Conservation (phyloP, 2,113 vertebrate genomes). For the Okapia johnstoni region DNA sequence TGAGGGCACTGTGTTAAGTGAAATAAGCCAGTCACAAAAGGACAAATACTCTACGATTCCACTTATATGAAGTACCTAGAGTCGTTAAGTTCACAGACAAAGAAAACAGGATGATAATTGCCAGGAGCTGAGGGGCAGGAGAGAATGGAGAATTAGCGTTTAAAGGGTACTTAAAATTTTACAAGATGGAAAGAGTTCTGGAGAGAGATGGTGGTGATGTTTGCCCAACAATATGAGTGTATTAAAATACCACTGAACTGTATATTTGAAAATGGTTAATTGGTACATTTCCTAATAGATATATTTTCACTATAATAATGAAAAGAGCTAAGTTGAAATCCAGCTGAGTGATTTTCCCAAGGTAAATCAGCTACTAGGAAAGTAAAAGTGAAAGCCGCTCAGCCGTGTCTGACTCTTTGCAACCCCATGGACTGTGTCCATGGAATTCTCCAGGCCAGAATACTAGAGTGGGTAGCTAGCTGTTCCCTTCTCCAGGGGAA, state of each 20-base stretch:
- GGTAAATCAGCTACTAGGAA: background rate
- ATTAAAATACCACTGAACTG: background rate
- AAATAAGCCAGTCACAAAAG: background rate
- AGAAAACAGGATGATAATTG: background rate
- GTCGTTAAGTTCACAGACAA: rapidly evolving
- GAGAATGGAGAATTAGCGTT: rapidly evolving
- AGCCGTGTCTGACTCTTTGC: rapidly evolving
- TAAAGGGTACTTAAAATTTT: background rate
- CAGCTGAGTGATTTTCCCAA: background rate
- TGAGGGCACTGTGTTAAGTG: background rate
- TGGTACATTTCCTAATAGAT: background rate
- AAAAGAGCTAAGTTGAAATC: background rate
- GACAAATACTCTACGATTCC: rapidly evolving
- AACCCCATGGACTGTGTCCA: too few relatives aligned
- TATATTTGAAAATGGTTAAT: background rate
- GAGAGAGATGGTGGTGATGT: rapidly evolving
- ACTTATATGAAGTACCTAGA: rapidly evolving
- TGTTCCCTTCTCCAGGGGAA: background rate
- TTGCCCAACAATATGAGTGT: rapidly evolving
- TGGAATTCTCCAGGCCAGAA: background rate
- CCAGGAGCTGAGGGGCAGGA: background rate
- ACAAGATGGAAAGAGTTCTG: background rate
- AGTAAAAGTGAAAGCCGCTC: background rate
- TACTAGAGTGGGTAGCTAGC: background rate
- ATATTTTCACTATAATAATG: background rate